Evolutionary conservation across 2,888 invertebrate species (phyloP), one percentile per base, ranked within the genome.

Genomic region (Nemapogon koenigi): DNA sequence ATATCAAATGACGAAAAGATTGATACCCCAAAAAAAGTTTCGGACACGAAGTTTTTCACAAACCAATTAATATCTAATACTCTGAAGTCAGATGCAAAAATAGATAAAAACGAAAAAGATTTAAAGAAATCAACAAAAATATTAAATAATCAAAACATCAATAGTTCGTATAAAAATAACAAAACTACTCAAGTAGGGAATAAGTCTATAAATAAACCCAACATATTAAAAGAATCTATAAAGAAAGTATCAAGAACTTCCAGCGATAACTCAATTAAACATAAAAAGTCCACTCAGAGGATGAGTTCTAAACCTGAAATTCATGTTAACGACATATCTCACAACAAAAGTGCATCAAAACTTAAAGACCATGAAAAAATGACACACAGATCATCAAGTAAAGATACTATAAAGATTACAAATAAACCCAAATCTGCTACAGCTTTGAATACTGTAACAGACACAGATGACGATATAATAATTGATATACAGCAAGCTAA

Each of bases 401-500:
- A 59, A 46, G 64, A 75, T 43, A 45, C 55, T 3, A 50, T 57
- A n/a, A 73, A 71, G 44, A 46, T 72, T 14, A 59, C 70, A 7
- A 57, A 46, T 11, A 78, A 78, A 50, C 76, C 73, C 3, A 78
- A 78, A 46, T 78, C 78, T 17, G 76, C 75, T 6, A 82, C 80
- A 29, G 61, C 82, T 10, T 57, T 82, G 16, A 82, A 81, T 40
- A 81, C 76, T 15, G 66, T 80, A 16, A 66, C 63, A 13, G 81
- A 81, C 45, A n/a, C n/a, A n/a, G 82, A 83, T 41, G 70, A 81
- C 50, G 84, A 85, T 48, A 63, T 87, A n/a, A 79, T 87, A 18
- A 83, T 88, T 40, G 86, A 88, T 55, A 81, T 88, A 32, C 84
- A 86, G 55, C 83, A 85, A 55, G 88, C 89, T 0, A 88, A 86